Evolutionary conservation across 2,797 vertebrate species (phyloP).

Genomic region (Pangasius macronema): DNA sequence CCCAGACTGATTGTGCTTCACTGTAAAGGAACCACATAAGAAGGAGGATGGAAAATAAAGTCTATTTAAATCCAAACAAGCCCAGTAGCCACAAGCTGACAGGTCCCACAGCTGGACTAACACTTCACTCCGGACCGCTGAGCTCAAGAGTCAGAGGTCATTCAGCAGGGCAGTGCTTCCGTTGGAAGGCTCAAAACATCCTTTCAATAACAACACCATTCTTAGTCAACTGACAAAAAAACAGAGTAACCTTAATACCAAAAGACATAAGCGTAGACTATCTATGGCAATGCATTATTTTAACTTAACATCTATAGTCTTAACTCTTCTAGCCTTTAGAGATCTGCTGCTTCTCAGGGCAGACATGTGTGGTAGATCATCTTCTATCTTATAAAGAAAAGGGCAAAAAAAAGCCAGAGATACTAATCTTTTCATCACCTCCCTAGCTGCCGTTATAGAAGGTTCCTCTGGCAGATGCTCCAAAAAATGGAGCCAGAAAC

Average conservation of each 20-base stretch:
- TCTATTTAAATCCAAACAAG: constrained; percentile 50
- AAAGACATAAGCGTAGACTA: not conserved
- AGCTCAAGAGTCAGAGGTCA: constrained; percentile 48
- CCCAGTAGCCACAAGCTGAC: constrained; percentile 48
- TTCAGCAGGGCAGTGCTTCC: constrained; percentile 48
- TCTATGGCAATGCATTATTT: constrained; percentile 1
- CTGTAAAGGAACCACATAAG: constrained; percentile 40
- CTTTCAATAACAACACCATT: constrained; percentile 46
- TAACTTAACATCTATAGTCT: constrained; percentile 10
- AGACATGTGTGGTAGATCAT: constrained; percentile 1
- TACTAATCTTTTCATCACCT: constrained; percentile 47
- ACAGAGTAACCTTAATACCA: not conserved
- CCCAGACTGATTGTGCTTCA: too few species aligned
- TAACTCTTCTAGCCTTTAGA: constrained; percentile 7
- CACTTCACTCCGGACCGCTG: constrained; percentile 34
- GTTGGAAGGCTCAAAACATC: constrained; percentile 43
- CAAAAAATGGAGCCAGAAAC: constrained; percentile 51
- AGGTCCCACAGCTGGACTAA: constrained; percentile 47
- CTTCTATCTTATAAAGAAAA: constrained; percentile 30
- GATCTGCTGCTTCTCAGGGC: constrained; percentile 18
- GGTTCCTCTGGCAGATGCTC: constrained; percentile 36
- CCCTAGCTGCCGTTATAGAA: constrained; percentile 37
- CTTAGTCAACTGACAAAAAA: constrained; percentile 21
- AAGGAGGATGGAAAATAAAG: constrained; percentile 36
- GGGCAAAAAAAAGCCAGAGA: constrained; percentile 1